Conservation (phyloP, 2,797 vertebrate species). For the Garrulus glandarius region DNA sequence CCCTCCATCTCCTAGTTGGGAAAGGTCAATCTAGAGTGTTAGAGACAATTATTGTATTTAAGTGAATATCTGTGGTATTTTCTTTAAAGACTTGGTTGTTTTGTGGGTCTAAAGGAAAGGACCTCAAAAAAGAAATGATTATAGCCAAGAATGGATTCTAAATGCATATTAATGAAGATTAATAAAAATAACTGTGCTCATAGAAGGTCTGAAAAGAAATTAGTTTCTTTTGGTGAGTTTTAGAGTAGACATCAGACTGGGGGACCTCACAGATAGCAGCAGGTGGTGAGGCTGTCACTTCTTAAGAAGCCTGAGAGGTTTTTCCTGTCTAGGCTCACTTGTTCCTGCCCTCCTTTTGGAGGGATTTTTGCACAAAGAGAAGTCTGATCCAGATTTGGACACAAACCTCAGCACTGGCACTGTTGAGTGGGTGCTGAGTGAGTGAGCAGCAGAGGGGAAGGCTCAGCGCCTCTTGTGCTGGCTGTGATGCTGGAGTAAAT, state of each 20-base stretch:
- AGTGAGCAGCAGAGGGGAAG: not conserved
- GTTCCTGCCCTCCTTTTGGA: not conserved
- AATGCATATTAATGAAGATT: not conserved
- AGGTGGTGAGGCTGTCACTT: not conserved
- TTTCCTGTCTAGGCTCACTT: not conserved
- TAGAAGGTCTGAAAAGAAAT: not conserved
- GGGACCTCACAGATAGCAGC: not conserved
- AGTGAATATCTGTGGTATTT: not conserved
- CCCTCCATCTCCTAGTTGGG: not conserved
- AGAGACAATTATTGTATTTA: not conserved
- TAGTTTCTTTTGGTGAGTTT: not conserved
- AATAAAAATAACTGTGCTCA: not conserved
- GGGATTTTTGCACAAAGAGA: not conserved
- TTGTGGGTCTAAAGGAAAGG: not conserved
- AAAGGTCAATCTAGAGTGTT: not conserved
- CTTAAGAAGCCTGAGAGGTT: not conserved
- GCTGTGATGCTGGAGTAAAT: not conserved
- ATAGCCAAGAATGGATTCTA: not conserved
- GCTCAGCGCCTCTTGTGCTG: not conserved
- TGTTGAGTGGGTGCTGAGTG: not conserved
- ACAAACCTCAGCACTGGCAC: accelerated
- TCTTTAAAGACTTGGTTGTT: not conserved
- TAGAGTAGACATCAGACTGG: not conserved
- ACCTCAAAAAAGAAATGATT: not conserved
- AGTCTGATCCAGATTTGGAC: not conserved